These are phyloP conservation scores for Noturus placidus DNA, from an alignment of 2,113 vertebrate species.

Conservation along the genomic window DNA sequence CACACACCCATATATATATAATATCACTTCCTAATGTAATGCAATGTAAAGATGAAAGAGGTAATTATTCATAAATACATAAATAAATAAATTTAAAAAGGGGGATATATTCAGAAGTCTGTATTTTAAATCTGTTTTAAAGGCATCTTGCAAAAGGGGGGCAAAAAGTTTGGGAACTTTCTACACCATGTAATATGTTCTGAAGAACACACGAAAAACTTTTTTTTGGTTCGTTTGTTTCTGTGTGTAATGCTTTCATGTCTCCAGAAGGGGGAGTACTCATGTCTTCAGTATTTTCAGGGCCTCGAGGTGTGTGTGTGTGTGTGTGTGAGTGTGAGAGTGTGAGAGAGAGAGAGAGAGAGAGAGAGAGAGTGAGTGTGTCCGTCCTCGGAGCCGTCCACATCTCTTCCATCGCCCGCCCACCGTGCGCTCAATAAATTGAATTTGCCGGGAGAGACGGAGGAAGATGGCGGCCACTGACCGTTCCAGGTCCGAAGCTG, in stretches of 20 bases:
- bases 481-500: constrained; percentile 81
- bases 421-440: constrained; percentile 59
- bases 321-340: background rate
- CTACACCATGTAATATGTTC: background rate
- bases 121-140: too few relatives aligned
- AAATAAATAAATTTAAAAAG: too few relatives aligned
- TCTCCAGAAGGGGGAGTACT: constrained; percentile 13
- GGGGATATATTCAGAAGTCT: too few relatives aligned
- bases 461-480: constrained; percentile 84
- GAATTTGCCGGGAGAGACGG: constrained; percentile 75
- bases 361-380: too few relatives aligned
- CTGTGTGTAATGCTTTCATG: background rate
- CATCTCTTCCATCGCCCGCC: constrained; percentile 51
- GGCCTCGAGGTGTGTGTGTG: background rate
- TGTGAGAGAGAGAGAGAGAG: too few relatives aligned
- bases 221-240: background rate
- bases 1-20: too few relatives aligned
- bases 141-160: too few relatives aligned
- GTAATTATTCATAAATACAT: too few relatives aligned
- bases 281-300: background rate
- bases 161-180: too few relatives aligned
- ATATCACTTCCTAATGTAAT: too few relatives aligned
- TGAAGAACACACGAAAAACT: background rate
- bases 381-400: constrained; percentile 46
- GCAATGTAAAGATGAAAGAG: too few relatives aligned